A percentile compares a stretch with the other conserved stretches of the same genome.
Conservation (phyloP, 2,888 invertebrate species). For the Brenthis hecate region DNA sequence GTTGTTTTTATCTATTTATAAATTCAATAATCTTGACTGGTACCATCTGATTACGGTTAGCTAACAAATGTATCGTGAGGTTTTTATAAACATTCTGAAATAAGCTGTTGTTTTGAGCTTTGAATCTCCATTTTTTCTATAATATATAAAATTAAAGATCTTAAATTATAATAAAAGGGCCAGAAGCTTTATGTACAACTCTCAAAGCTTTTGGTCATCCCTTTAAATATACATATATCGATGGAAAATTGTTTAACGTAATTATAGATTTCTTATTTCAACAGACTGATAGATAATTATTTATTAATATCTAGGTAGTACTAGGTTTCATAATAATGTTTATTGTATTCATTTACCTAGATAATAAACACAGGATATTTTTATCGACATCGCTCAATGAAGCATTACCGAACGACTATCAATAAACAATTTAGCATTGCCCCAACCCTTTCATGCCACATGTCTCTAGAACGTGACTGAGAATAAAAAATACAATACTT, state of each 20-base stretch:
- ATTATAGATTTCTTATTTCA: no score
- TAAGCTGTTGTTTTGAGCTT: not conserved
- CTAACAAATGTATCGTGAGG: slow-evolving; percentile 22
- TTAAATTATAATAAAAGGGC: no score
- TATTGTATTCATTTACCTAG: no score
- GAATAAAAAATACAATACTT: slow-evolving; percentile 48
- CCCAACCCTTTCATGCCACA: slow-evolving; percentile 49
- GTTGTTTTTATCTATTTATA: slow-evolving; percentile 68
- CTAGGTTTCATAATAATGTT: no score
- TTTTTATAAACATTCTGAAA: slow-evolving; percentile 9
- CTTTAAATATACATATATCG: no score
- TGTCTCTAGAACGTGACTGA: slow-evolving; percentile 48
- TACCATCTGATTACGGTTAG: slow-evolving; percentile 46
- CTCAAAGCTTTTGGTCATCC: no score
- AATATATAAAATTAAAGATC: no score
- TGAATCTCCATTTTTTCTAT: no score
- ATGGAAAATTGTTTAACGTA: no score
- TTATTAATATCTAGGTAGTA: no score
- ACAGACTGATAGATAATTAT: no score
- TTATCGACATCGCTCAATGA: slow-evolving; percentile 32
- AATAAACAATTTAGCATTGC: slow-evolving; percentile 51
- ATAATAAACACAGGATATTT: not conserved
- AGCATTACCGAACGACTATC: slow-evolving; percentile 46
- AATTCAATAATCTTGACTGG: slow-evolving; percentile 46
- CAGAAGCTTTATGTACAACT: no score